Evolutionary conservation across 2,113 vertebrate genomes (phyloP).

Genomic region (Oreochromis spilurus): DNA sequence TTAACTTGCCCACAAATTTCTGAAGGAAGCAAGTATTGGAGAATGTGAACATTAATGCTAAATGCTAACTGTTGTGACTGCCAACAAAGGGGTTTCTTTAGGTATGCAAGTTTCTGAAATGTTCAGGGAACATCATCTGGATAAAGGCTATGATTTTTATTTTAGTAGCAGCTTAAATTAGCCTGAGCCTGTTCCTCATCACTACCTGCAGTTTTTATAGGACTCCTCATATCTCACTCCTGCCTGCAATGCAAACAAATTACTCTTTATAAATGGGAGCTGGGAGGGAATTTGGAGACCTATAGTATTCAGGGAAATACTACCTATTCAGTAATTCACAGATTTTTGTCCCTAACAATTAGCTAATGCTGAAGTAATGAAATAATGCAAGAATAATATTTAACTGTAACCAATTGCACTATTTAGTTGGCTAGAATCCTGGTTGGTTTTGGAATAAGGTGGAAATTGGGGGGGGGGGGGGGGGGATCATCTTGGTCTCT

Average conservation of each 20-base stretch:
- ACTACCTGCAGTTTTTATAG: no score
- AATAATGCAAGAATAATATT: background rate
- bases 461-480: background rate
- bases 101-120: background rate
- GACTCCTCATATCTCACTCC: background rate
- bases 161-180: background rate
- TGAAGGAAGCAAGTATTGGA: background rate
- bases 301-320: background rate
- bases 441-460: background rate
- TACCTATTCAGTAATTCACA: background rate
- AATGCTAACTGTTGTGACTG: background rate
- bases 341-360: background rate
- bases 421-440: background rate
- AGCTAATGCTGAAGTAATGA: background rate
- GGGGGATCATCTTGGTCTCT: background rate
- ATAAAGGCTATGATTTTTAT: background rate
- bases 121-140: background rate
- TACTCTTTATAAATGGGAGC: background rate
- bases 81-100: background rate
- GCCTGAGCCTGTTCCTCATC: no score
- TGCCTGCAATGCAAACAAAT: slow-evolving; percentile 6
- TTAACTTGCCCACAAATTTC: background rate
- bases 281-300: background rate
- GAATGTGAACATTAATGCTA: background rate
- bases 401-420: background rate